Base-by-base conservation (phyloP, 2,797 vertebrate genomes). In the Urosaurus nigricauda region DNA sequence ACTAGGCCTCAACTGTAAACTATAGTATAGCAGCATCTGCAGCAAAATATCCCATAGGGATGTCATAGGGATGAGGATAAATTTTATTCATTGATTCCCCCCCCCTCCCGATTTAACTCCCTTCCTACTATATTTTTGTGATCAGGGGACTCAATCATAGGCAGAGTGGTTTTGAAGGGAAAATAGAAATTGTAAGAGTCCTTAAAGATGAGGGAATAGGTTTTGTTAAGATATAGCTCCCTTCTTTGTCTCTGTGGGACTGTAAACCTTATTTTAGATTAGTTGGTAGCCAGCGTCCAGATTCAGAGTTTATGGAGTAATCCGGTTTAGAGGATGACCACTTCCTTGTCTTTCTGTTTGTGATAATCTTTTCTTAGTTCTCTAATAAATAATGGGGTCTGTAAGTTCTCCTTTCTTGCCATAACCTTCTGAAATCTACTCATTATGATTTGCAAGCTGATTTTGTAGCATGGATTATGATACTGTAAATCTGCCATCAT, bases 81-180 rank as follows among this genome's bases (percentile, higher is more conserved):
- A 16, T 8, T 26, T 77, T 43, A 73, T 71, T 65, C 5, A 14
- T 83, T 35, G 19, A 68, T 68, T 79, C 37, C 24, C 40, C 37
- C n/a, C n/a, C 68, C 37, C 24, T 56, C 37, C n/a, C n/a, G 13
- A 32, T 40, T 83, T 75, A 47, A 51, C 7, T 68, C 17, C 65
- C 35, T 51, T 78, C 40, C 37, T 89, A 13, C 21, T 88, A 37
- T 58, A 26, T 73, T 89, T n/a, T 75, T 29, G 75, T 82, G 47
- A 63, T 60, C 6, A 5, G 12, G 40, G 12, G 9, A 74, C 37
- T 70, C 82, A 5, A 19, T n/a, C 19, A 32, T 43, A 60, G 12
- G 73, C 24, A 9, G 12, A n/a, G 11, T 9, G 19, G 32, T 51
- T 86, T 47, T 56, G 53, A 70, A 86, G 5, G 56, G 37, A 19